Percentiles rank a stretch among this genome's conserved stretches.
phyloP scores from a whole-genome alignment of 2,797 vertebrate species.

The Salmo trutta region DNA sequence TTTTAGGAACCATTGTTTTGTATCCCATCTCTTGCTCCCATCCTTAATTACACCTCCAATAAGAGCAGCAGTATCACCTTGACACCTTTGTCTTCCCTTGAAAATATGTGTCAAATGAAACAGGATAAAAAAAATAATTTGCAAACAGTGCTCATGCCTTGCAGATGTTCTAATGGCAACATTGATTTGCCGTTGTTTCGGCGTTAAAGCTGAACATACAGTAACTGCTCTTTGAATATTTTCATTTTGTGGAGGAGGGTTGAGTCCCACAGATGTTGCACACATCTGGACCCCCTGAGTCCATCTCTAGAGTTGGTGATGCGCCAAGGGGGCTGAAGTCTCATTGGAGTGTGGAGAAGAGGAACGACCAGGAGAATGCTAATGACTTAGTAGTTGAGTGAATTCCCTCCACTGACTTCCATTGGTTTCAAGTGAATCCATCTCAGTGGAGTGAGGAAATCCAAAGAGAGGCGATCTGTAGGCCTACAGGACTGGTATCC shows the following conservation, averaged over 20 bases:
- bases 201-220: neutral
- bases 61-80: conserved; percentile 19
- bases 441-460: neutral
- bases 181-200: conserved; percentile 20
- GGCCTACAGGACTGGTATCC: neutral
- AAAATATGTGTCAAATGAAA: conserved; percentile 28
- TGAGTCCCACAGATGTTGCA: conserved; percentile 41
- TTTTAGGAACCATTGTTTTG: neutral
- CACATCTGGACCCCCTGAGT: conserved; percentile 48
- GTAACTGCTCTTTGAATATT: neutral
- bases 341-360: neutral
- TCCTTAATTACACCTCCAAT: conserved; percentile 14
- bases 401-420: neutral
- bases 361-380: neutral
- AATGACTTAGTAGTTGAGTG: neutral
- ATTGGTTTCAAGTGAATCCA: neutral
- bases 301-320: conserved; percentile 6
- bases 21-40: conserved; percentile 7
- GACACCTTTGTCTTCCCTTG: conserved; percentile 1
- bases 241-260: neutral
- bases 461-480: neutral
- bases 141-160: conserved; percentile 24
- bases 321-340: neutral
- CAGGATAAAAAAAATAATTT: conserved; percentile 44
- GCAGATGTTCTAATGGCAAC: conserved; percentile 38